These are phyloP conservation scores for Nemurella pictetii DNA, from an alignment of 2,888 invertebrate genomes.

Conservation along the genomic window DNA sequence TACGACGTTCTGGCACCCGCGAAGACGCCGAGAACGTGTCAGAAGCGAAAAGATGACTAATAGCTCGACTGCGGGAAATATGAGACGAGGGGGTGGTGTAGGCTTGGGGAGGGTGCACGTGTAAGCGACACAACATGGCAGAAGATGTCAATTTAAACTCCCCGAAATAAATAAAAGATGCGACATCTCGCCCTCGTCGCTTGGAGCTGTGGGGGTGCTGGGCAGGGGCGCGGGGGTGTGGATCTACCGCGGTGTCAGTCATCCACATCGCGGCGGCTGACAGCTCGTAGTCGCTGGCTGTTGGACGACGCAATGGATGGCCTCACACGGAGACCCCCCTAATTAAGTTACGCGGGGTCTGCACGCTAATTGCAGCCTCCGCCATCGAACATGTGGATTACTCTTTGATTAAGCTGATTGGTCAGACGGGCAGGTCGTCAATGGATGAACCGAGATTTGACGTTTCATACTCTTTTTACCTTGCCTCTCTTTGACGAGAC, in stretches of 20 bases:
- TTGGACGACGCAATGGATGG: background rate
- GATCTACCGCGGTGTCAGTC: background rate
- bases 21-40: background rate
- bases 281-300: background rate
- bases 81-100: background rate
- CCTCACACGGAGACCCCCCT: background rate
- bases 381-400: background rate
- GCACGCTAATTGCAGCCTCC: background rate
- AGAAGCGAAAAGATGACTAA: background rate
- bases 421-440: background rate
- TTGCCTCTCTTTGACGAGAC: too few species aligned
- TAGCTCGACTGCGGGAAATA: background rate
- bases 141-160: constrained; percentile 26
- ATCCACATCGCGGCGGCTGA: background rate
- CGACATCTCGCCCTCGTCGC: constrained; percentile 19
- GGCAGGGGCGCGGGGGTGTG: background rate
- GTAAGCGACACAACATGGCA: constrained; percentile 14
- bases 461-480: background rate
- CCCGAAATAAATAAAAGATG: constrained; percentile 30
- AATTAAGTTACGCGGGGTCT: background rate
- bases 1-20: background rate
- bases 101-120: constrained; percentile 9
- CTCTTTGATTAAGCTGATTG: background rate
- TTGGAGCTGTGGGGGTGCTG: too few species aligned
- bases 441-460: background rate